Conservation (phyloP, 2,113 vertebrate genomes). For the Terrapene triunguis region DNA sequence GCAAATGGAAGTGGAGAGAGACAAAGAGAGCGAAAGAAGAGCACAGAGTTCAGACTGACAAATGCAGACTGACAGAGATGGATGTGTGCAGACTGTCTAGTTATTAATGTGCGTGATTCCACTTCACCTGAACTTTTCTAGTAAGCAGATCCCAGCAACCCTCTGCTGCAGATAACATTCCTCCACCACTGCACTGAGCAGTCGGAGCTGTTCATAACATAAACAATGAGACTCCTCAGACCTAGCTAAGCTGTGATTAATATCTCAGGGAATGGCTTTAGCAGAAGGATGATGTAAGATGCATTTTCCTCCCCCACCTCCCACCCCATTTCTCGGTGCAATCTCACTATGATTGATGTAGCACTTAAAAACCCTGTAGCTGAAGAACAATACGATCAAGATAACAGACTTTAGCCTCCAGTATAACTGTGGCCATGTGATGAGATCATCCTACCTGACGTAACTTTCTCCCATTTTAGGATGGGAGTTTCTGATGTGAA, state of each 20-base stretch:
- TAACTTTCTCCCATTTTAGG: neutral
- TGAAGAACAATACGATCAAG: neutral
- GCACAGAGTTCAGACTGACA: neutral
- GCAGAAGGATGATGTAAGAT: conserved; percentile 21
- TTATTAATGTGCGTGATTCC: neutral
- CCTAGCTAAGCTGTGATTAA: neutral
- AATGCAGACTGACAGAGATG: neutral
- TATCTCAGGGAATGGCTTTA: conserved; percentile 3
- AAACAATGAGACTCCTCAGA: neutral
- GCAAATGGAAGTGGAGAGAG: neutral
- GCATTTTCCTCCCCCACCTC: neutral
- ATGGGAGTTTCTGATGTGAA: neutral
- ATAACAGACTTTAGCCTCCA: neutral
- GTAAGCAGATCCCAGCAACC: neutral
- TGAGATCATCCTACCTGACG: neutral
- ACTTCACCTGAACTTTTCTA: neutral
- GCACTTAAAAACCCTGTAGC: neutral
- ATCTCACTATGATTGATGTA: neutral
- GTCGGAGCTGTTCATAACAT: accelerated
- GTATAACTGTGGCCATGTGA: accelerated
- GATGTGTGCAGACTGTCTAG: neutral
- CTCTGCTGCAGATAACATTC: neutral
- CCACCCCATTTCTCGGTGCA: neutral
- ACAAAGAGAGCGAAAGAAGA: neutral
- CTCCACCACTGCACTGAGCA: neutral